Conservation (phyloP, 2,797 vertebrate species). For the Microctenopoma lineatum region DNA sequence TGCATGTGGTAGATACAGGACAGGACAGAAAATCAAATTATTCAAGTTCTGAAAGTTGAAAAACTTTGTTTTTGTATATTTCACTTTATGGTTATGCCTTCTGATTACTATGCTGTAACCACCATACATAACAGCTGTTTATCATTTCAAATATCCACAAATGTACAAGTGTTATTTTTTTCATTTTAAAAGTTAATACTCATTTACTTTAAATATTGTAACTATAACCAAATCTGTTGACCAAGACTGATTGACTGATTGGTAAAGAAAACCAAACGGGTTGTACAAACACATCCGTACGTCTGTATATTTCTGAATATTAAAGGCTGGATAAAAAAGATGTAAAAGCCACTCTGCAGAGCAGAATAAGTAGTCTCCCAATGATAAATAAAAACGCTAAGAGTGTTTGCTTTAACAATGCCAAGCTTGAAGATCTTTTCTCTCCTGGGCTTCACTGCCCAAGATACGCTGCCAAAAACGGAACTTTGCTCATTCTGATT, state of each 20-base stretch:
- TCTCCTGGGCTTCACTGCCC: conserved; percentile 59
- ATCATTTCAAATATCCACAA: conserved; percentile 46
- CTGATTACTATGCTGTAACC: conserved; percentile 46
- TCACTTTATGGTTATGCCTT: conserved; percentile 52
- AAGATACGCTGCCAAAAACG: conserved; percentile 33
- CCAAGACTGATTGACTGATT: conserved; percentile 29
- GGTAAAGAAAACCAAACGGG: conserved; percentile 55
- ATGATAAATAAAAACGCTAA: conserved; percentile 46
- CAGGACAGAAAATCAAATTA: conserved; percentile 59
- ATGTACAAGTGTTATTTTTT: conserved; percentile 35
- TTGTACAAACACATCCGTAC: conserved; percentile 53
- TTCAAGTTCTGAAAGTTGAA: conserved; percentile 42
- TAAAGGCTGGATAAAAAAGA: conserved; percentile 35
- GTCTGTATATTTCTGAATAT: conserved; percentile 71
- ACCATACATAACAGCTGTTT: conserved; percentile 32
- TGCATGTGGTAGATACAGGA: conserved; percentile 87
- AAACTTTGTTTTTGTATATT: conserved; percentile 68
- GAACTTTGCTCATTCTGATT: conserved; percentile 26
- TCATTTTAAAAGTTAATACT: conserved; percentile 22
- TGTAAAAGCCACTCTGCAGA: conserved; percentile 78
- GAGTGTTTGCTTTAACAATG: conserved; percentile 61
- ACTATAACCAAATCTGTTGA: conserved; percentile 44
- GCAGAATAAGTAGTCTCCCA: conserved; percentile 76
- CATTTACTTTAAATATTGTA: conserved; percentile 25
- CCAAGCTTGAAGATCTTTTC: conserved; percentile 74